Evolutionary conservation across 2,888 invertebrate species (phyloP), one percentile per base, ranked within the genome.

Genomic region (Bursaphelenchus okinawaensis): DNA sequence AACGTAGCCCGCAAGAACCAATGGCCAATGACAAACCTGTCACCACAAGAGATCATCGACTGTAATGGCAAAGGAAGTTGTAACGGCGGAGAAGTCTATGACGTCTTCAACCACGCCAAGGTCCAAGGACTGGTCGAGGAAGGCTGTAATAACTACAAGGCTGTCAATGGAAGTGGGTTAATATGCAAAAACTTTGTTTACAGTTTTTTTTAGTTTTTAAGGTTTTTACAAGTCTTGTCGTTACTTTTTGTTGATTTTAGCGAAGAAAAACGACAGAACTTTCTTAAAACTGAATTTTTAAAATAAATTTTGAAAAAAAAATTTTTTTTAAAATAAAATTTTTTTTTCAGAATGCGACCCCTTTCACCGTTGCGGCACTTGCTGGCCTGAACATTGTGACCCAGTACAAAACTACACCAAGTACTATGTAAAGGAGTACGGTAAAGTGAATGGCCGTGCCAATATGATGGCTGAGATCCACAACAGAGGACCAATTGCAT

Each of bases 401-500:
- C 68, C 80, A 19, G 68, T 86, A 19, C 67, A 70, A 50, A 84
- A 83, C 70, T 86, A 83, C 79, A 85, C 83, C 12, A 73, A 81
- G 23, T 85, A 84, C 80, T 85, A 83, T 69, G 84, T 85, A 29
- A 83, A 81, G 52, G 81, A 86, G 67, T 85, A 82, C 75, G 80
- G 80, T 62, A 62, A 52, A 20, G 27, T 73, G 19, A 22, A 52
- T 7, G 85, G 85, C 1, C 72, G 85, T 24, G 83, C 84, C 1
- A 81, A 84, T 23, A 86, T 86, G 84, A 86, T 84, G 84, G 83
- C 84, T 19, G 86, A 86, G 72, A 85, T 86, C 56, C 83, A 83
- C 73, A 79, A 79, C 56, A 83, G 83, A 65, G 86, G 86, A 29
- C 86, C 86, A 59, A 85, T 86, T 72, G 84, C 84, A 79, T 86